Evolutionary conservation across 2,113 vertebrate genomes (phyloP), one percentile per base, ranked within the genome.

Genomic region (Dinomys branickii): DNA sequence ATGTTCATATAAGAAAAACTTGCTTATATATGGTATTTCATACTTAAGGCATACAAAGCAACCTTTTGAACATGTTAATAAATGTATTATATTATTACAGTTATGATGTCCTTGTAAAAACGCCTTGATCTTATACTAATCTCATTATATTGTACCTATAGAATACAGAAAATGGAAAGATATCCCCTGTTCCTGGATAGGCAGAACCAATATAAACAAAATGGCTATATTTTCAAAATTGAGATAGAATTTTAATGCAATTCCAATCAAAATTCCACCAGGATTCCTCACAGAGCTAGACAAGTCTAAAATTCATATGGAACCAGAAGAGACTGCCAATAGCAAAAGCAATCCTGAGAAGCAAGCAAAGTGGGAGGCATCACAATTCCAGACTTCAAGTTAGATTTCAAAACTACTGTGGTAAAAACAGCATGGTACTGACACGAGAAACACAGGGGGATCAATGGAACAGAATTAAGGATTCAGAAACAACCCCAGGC

Each of bases 31-130:
- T 33, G 7, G 35, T 90, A 80, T 12, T 93, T 93, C 83, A 73
- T 63, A 69, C 9, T 71, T 77, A 80, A 88, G 47, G 5, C 26
- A 78, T 52, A 5, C 44, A 50, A 85, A 86, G 54, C 1, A 47
- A 59, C 56, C 38, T 59, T 59, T 17, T 38, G 10, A 91, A 95
- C 86, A 78, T 61, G 22, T 69, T 88, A 94, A 83, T 47, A 92
- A 69, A 75, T 71, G 9, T 9, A 58, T 26, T 61, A 47, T 56
- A n/a, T 56, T 41, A 63, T 92, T 67, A 58, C 84, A 14, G 16
- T 75, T n/a, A 63, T 38, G 28, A 71, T 67, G 44, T 50, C 24
- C 59, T 11, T 47, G 17, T 85, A 41, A 80, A 69, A 38, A 44
- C 50, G 19, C 14, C 38, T 58, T 12, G 22, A 54, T 59, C 38